Evolutionary conservation across 2,113 vertebrate species (phyloP).

Genomic region (Dicaeum eximium): DNA sequence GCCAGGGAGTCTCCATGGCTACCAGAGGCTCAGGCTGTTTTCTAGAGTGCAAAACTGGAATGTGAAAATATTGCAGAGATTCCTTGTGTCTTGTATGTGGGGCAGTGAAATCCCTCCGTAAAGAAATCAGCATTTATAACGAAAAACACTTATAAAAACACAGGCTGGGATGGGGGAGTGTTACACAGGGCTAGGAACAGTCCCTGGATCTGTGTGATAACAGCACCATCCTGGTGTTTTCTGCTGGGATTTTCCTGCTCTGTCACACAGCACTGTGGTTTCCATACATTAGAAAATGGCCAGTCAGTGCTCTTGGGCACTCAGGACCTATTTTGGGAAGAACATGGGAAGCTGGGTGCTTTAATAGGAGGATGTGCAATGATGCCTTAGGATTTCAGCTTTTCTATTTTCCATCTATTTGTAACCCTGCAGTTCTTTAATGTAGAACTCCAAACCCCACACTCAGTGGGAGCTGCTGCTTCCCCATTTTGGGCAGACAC

Average conservation of each 20-base stretch:
- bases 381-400: neutral
- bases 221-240: neutral
- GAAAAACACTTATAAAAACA: rapidly evolving
- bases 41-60: neutral
- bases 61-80: neutral
- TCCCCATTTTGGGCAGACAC: neutral
- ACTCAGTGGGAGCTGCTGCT: neutral
- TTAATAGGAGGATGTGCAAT: neutral
- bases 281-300: neutral
- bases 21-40: neutral
- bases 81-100: rapidly evolving
- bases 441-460: neutral
- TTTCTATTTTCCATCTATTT: rapidly evolving
- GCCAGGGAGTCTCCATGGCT: neutral
- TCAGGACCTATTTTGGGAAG: neutral
- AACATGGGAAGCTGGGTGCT: neutral
- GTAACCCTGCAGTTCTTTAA: neutral
- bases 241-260: neutral
- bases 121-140: neutral
- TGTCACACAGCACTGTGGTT: rapidly evolving
- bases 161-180: neutral
- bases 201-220: neutral
- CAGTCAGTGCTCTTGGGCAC: neutral
- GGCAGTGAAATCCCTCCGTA: neutral
- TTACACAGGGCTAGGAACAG: rapidly evolving